Evolutionary conservation across 1,140 invertebrate species (phyloP).

Genomic region (Penaeus indicus): DNA sequence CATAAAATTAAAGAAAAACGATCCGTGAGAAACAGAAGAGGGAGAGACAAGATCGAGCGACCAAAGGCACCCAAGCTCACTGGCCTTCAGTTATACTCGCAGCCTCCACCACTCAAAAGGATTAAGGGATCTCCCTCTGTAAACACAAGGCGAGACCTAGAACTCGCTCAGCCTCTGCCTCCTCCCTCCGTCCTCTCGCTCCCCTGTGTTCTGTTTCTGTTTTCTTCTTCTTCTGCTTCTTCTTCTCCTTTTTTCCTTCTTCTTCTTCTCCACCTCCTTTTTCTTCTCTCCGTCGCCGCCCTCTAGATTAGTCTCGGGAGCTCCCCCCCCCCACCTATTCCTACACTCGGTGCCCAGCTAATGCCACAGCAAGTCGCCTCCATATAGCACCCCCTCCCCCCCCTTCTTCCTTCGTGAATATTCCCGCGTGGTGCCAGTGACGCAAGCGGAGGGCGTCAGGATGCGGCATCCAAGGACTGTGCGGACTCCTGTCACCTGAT

Average conservation of each 20-base stretch:
- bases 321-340: neutral
- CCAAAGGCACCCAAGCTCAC: constrained; percentile 2
- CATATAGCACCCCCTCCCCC: neutral
- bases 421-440: too few relatives aligned
- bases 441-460: too few relatives aligned
- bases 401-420: neutral
- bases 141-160: constrained; percentile 17
- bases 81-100: constrained; percentile 17
- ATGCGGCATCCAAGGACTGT: too few relatives aligned
- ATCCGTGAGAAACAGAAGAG: neutral
- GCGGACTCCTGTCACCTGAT: too few relatives aligned
- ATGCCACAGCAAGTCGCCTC: too few relatives aligned
- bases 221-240: too few relatives aligned
- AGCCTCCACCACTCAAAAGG: constrained; percentile 17
- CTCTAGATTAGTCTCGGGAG: neutral
- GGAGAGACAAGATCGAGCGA: neutral
- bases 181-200: too few relatives aligned
- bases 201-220: too few relatives aligned
- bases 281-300: neutral
- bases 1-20: neutral
- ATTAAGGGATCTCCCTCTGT: constrained; percentile 29
- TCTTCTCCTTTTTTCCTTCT: neutral
- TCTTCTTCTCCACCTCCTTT: neutral
- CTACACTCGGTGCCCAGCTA: neutral
- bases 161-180: too few relatives aligned